Percentiles rank a stretch among this genome's conserved stretches.
These are phyloP conservation scores for Thymallus thymallus DNA, from an alignment of 2,113 vertebrate species.

Conservation along the genomic window DNA sequence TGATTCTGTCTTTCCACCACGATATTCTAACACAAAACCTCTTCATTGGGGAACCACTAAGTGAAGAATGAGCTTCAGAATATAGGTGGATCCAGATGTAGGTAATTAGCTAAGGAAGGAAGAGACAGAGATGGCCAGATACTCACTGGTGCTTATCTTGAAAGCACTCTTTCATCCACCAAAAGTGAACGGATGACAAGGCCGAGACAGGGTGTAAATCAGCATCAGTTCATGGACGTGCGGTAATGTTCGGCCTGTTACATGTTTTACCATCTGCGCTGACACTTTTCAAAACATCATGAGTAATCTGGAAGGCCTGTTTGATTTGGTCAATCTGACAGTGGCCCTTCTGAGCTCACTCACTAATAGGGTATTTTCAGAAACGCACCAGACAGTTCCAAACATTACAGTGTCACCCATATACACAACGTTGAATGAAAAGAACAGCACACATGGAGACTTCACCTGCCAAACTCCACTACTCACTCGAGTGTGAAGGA, in stretches of 20 bases:
- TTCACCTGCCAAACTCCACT: neutral
- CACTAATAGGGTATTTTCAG: constrained; percentile 25
- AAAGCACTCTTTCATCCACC: constrained; percentile 56
- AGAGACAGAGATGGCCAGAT: constrained; percentile 55
- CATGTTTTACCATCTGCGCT: constrained; percentile 18
- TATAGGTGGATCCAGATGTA: constrained; percentile 53
- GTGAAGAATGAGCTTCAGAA: constrained; percentile 23
- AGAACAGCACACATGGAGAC: neutral
- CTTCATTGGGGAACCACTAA: constrained; percentile 10
- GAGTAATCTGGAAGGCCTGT: neutral
- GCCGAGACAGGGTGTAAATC: constrained; percentile 21
- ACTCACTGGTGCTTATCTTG: constrained; percentile 34
- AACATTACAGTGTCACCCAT: constrained; percentile 20
- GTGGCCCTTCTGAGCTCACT: neutral
- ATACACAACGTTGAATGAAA: neutral
- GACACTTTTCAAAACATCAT: neutral
- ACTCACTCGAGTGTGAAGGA: constrained; percentile 12
- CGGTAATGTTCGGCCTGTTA: constrained; percentile 11
- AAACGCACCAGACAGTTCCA: constrained; percentile 18
- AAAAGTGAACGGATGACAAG: constrained; percentile 49
- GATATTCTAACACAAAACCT: constrained; percentile 14
- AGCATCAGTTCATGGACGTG: constrained; percentile 3
- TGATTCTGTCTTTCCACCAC: constrained; percentile 16
- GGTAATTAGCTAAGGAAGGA: constrained; percentile 51
- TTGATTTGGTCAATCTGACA: constrained; percentile 12